phyloP scores from a whole-genome alignment of 2,888 invertebrate genomes.

The Tillus elongatus region DNA sequence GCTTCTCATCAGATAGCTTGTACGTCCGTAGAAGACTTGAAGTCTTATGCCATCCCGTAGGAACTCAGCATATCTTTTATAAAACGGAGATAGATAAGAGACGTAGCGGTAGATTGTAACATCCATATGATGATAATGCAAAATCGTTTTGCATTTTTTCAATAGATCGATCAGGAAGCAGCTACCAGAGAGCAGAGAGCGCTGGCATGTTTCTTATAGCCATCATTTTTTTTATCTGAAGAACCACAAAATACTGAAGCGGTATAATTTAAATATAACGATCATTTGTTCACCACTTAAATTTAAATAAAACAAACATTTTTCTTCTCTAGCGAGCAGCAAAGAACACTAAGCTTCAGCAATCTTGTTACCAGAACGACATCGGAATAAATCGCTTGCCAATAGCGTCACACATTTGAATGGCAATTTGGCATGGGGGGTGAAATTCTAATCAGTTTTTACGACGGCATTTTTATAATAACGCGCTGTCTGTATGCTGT shows the following conservation, averaged over 20 bases:
- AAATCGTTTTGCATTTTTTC: too few species aligned
- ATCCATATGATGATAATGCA: too few species aligned
- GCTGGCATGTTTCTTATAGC: conserved; percentile 2
- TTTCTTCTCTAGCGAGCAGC: conserved; percentile 34
- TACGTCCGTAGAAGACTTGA: too few species aligned
- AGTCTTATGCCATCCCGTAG: too few species aligned
- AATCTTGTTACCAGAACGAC: conserved; percentile 41
- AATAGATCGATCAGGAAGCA: too few species aligned
- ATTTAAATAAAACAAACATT: conserved; percentile 43
- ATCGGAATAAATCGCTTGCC: conserved; percentile 43
- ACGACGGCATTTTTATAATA: conserved; percentile 40
- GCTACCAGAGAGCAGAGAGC: too few species aligned
- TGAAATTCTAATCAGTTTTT: conserved; percentile 44
- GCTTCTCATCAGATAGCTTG: too few species aligned
- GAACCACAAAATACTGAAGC: conserved; percentile 1
- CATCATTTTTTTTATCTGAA: not conserved
- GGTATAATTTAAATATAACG: conserved; percentile 33
- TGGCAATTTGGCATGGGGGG: conserved; percentile 42
- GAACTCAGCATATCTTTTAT: too few species aligned
- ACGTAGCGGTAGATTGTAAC: too few species aligned
- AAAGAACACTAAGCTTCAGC: conserved; percentile 32
- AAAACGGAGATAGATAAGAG: too few species aligned
- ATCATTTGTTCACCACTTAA: conserved; percentile 36
- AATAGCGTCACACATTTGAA: conserved; percentile 43
- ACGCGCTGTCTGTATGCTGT: conserved; percentile 33